phyloP scores from a whole-genome alignment of 2,797 vertebrate species.

The Emys orbicularis region DNA sequence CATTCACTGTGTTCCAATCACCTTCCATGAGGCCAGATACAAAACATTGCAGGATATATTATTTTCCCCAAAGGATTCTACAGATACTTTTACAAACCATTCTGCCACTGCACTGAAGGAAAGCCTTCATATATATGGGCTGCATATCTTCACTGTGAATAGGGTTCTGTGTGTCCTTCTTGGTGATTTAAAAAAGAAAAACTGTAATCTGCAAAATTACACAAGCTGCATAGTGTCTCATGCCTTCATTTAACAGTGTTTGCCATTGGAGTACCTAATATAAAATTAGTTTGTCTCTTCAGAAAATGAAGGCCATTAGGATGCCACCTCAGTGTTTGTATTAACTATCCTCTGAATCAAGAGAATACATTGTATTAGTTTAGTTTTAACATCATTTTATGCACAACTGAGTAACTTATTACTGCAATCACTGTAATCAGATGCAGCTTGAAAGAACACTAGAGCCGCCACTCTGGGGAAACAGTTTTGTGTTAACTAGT shows the following conservation, averaged over 20 bases:
- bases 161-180: not conserved
- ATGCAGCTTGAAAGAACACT: not conserved
- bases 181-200: constrained; percentile 35
- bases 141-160: not conserved
- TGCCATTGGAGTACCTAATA: not conserved
- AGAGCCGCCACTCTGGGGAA: not conserved
- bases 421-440: not conserved
- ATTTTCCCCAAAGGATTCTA: not conserved
- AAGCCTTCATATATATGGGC: not conserved
- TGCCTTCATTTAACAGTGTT: not conserved
- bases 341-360: not conserved
- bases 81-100: constrained; percentile 13
- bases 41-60: not conserved
- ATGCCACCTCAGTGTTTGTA: not conserved
- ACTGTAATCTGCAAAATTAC: constrained; percentile 14
- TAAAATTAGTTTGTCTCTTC: constrained; percentile 20
- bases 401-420: not conserved
- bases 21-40: not conserved
- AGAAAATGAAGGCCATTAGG: not conserved
- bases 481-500: not conserved
- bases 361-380: constrained; percentile 33
- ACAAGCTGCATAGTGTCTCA: not conserved
- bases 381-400: not conserved
- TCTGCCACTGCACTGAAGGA: not conserved
- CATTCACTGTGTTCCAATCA: not conserved